phyloP scores from a whole-genome alignment of 1,140 invertebrate genomes.

The Platorchestia sp. region DNA sequence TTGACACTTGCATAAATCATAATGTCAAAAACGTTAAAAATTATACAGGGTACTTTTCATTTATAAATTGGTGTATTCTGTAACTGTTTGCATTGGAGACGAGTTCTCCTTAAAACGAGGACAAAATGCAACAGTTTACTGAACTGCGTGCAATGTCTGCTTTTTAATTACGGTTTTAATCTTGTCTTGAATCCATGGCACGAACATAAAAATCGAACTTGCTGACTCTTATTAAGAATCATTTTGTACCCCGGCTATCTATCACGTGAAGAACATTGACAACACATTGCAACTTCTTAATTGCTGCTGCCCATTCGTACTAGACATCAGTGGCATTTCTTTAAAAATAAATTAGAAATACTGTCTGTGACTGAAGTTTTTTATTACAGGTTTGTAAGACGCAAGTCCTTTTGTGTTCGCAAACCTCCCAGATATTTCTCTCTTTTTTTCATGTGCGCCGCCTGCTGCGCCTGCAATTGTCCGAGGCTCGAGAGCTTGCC shows the following conservation, averaged over 20 bases:
- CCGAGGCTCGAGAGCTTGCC: background rate
- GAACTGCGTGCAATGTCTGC: background rate
- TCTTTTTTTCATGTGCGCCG: background rate
- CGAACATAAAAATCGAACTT: background rate
- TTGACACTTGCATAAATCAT: too few species aligned
- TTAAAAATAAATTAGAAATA: background rate
- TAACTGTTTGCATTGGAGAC: background rate
- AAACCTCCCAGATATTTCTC: background rate
- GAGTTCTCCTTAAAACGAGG: background rate
- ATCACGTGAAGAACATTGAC: background rate
- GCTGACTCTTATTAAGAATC: background rate
- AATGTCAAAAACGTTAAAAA: background rate
- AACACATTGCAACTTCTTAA: background rate
- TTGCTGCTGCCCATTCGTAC: background rate
- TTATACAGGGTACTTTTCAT: background rate
- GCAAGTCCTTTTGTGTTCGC: background rate
- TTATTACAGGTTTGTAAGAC: background rate
- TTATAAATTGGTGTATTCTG: background rate
- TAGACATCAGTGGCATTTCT: background rate
- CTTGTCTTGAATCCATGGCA: background rate
- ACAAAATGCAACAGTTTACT: background rate
- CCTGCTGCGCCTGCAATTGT: constrained; percentile 29
- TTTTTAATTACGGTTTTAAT: background rate
- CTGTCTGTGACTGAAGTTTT: background rate
- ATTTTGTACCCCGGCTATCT: background rate